Percentiles rank a stretch among this genome's conserved stretches.
Evolutionary conservation across 2,113 vertebrate genomes (phyloP).

Genomic region (Shinisaurus crocodilurus): DNA sequence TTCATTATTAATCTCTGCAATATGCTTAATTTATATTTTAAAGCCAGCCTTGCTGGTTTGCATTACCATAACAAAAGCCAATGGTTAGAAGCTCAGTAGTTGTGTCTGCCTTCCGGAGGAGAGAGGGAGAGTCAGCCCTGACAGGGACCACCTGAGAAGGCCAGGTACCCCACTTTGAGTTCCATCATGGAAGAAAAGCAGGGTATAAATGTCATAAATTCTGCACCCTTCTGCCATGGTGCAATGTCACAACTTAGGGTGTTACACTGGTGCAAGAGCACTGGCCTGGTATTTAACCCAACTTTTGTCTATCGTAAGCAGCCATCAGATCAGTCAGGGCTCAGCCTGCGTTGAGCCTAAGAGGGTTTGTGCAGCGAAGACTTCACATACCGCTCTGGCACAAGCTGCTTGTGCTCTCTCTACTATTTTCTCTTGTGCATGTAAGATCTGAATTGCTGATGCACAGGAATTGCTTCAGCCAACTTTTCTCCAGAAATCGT

Average conservation of each 20-base stretch:
- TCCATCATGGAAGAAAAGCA: background rate
- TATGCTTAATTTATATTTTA: no score
- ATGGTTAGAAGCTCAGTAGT: no score
- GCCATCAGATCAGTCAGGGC: background rate
- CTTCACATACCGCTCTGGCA: background rate
- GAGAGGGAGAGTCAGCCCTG: no score
- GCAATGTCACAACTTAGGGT: background rate
- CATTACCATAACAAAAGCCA: no score
- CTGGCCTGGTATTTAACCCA: background rate
- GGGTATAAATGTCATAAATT: background rate
- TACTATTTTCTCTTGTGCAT: background rate
- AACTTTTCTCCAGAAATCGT: background rate
- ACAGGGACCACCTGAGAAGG: no score
- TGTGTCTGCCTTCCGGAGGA: no score
- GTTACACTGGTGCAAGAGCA: background rate
- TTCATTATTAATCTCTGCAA: no score
- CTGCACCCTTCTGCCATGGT: no score
- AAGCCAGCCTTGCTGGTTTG: no score
- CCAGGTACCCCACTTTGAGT: no score
- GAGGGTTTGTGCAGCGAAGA: background rate
- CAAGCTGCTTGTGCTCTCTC: background rate
- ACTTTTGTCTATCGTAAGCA: background rate
- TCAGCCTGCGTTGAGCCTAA: background rate
- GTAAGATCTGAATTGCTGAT: rapidly evolving
- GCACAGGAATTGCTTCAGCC: background rate